These are phyloP conservation scores for Forbesichthys papilliferus DNA, from an alignment of 2,113 vertebrate species.

Conservation along the genomic window DNA sequence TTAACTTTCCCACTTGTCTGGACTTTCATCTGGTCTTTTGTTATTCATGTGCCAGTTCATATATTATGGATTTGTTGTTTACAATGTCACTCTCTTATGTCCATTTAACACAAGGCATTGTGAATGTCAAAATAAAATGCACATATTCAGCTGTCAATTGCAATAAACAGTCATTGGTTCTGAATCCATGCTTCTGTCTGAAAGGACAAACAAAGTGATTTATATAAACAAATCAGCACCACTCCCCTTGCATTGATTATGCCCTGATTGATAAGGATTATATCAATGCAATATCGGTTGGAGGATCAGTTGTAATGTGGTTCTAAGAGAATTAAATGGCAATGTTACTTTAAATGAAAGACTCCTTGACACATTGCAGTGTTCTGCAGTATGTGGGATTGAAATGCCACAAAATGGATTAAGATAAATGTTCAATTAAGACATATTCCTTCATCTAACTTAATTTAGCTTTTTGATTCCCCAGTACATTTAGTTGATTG, in stretches of 20 bases:
- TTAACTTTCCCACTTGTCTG: neutral
- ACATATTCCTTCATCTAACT: slow-evolving; percentile 18
- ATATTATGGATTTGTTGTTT: neutral
- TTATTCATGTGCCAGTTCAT: neutral
- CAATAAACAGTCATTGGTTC: neutral
- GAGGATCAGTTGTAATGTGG: neutral
- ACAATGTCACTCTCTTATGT: neutral
- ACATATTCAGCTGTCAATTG: neutral
- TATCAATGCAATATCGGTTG: neutral
- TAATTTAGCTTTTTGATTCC: slow-evolving; percentile 34
- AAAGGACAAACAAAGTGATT: slow-evolving; percentile 1
- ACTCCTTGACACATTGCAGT: neutral
- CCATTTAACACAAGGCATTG: neutral
- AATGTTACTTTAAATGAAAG: neutral
- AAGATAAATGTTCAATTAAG: slow-evolving; percentile 11
- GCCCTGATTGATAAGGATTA: neutral
- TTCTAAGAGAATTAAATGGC: neutral
- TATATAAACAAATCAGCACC: neutral
- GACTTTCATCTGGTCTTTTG: neutral
- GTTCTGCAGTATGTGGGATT: neutral
- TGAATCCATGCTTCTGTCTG: neutral
- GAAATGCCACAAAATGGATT: slow-evolving; percentile 1
- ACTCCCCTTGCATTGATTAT: neutral
- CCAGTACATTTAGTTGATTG: slow-evolving; percentile 48
- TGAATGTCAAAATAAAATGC: neutral